Conservation (phyloP, 2,113 vertebrate species). For the Crotalus tigris region DNA sequence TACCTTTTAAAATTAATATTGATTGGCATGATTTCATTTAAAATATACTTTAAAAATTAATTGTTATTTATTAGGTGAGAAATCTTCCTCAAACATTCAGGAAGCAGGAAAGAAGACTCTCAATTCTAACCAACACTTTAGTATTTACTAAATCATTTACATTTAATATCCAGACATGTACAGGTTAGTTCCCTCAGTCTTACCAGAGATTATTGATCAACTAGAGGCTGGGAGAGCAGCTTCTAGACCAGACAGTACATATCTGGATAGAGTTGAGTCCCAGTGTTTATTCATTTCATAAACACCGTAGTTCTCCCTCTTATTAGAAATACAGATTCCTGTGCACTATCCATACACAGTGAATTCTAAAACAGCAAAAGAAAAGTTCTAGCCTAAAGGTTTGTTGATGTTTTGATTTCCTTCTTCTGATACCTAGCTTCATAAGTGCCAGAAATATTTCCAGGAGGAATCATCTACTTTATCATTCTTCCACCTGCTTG, state of each 20-base stretch:
- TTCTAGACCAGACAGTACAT: not conserved
- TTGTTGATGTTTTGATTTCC: not conserved
- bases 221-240: not conserved
- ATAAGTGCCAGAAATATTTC: not conserved
- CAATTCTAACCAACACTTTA: not conserved
- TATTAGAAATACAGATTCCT: not conserved
- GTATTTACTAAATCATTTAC: not conserved
- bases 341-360: not conserved
- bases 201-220: not conserved
- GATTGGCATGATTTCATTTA: not conserved
- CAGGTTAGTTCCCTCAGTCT: not conserved
- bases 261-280: not conserved
- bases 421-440: not conserved
- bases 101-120: not conserved
- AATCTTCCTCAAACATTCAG: not conserved
- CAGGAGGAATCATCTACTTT: not conserved
- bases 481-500: not conserved
- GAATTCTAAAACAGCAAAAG: not conserved
- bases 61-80: not conserved
- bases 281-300: not conserved
- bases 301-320: not conserved
- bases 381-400: not conserved
- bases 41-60: not conserved
- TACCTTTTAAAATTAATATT: not conserved
- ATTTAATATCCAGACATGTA: not conserved